A percentile compares a stretch with the other conserved stretches of the same genome.
Conservation (phyloP, 2,113 vertebrate genomes). For the Melospiza georgiana region DNA sequence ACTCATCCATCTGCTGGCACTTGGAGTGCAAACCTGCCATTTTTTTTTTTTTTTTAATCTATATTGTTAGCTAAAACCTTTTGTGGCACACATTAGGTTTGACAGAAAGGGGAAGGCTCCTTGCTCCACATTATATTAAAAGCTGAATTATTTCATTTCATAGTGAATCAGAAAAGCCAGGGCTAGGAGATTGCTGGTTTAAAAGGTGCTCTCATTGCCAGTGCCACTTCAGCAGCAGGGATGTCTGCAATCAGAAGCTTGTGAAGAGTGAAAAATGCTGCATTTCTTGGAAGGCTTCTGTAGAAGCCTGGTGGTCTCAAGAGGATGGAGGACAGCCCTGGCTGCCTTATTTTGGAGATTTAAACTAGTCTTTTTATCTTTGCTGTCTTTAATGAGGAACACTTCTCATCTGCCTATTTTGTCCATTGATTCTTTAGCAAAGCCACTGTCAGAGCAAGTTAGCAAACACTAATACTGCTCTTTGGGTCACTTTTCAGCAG, state of each 20-base stretch:
- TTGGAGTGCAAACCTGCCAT: not conserved
- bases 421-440: not conserved
- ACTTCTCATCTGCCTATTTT: not conserved
- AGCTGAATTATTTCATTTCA: not conserved
- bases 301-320: not conserved
- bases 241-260: not conserved
- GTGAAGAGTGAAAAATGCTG: not conserved
- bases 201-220: not conserved
- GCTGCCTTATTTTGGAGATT: not conserved
- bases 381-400: not conserved
- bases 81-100: not conserved
- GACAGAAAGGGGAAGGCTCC: not conserved
- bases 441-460: conserved; percentile 23
- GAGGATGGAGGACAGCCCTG: not conserved
- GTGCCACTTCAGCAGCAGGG: not conserved
- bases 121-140: not conserved
- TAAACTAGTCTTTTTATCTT: not conserved
- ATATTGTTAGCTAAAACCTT: not conserved
- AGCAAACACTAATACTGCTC: not conserved
- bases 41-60: not conserved
- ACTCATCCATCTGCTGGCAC: not conserved
- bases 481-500: conserved; percentile 7
- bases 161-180: not conserved
- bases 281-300: not conserved
- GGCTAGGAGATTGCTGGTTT: not conserved